Base-by-base conservation (phyloP, 2,797 vertebrate genomes). In the Chelon auratus region DNA sequence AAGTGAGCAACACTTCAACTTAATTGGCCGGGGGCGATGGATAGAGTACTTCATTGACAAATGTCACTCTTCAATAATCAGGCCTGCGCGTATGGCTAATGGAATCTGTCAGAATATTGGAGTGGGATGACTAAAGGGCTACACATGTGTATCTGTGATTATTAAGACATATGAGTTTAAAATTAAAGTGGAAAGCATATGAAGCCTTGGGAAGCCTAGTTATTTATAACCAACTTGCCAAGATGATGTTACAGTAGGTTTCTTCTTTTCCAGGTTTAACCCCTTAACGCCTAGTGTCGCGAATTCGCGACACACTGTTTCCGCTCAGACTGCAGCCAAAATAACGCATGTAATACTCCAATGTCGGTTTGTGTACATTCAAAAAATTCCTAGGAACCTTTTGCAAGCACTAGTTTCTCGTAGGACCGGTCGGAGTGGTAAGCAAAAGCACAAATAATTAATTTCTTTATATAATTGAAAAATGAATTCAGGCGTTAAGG, bases 1-100 rank as follows among this genome's bases (percentile, higher is more conserved):
- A 67, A 86, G 62, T 62, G 66, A 78, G 81, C 56, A 71, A 72
- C 82, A n/a, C 50, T 78, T 84, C 51, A 68, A n/a, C 65, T 78
- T 82, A 86, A 89, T 82, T 89, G 84, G 71, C 78, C 33, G 8
- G 18, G 64, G 68, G 54, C 72, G 71, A 71, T 48, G 26, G 58
- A 66, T 51, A 13, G 2, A 72, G 43, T 56, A 15, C 40, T 53
- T 47, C 70, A 81, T 64, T 83, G 75, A 82, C 53, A 67, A 78
- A 77, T 62, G 45, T 68, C 68, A 43, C 66, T 40, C 62, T 70
- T 79, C 75, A 68, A 13, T 58, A 75, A 80, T 67, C 65, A 67
- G 9, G 33, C 17, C 53, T 50, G 18, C 18, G 22, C 67, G 53
- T 18, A 18, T 48, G 39, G 57, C 56, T 66, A 43, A 61, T 52